A percentile compares a stretch with the other conserved stretches of the same genome.
Conservation (phyloP, 2,797 vertebrate species). For the Anas bahamensis region DNA sequence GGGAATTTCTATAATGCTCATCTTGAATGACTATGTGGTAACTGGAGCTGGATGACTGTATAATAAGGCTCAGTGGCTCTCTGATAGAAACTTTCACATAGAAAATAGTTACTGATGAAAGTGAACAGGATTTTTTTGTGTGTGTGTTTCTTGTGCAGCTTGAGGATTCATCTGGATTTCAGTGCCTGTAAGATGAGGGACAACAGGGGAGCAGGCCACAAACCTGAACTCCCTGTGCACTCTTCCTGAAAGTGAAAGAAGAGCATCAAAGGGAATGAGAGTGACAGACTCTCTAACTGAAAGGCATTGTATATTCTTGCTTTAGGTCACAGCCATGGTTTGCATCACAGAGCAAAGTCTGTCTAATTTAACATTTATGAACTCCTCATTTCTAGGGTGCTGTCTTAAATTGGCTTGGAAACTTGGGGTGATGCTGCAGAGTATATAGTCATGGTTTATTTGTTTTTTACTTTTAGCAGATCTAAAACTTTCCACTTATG, state of each 20-base stretch:
- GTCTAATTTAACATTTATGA: conserved; percentile 82
- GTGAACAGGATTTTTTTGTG: conserved; percentile 15
- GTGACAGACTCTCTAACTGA: conserved; percentile 70
- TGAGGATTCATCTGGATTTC: conserved; percentile 65
- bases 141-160: neutral
- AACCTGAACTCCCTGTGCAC: conserved; percentile 73
- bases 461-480: neutral
- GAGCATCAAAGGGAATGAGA: conserved; percentile 85
- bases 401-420: conserved; percentile 1
- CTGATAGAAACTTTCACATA: conserved; percentile 70
- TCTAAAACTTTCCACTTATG: neutral
- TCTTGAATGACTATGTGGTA: conserved; percentile 27
- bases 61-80: conserved; percentile 65
- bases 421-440: neutral
- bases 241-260: conserved; percentile 74
- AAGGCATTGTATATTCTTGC: conserved; percentile 75
- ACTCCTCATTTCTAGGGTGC: conserved; percentile 45
- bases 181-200: conserved; percentile 73
- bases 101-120: conserved; percentile 79
- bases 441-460: neutral
- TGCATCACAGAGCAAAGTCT: conserved; percentile 73
- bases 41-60: conserved; percentile 37
- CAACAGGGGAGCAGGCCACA: conserved; percentile 72
- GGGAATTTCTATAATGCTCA: conserved; percentile 34
- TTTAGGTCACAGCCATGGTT: conserved; percentile 76